Evolutionary conservation across 2,797 vertebrate genomes (phyloP), one percentile per base, ranked within the genome.

Genomic region (Tragelaphus eurycerus): DNA sequence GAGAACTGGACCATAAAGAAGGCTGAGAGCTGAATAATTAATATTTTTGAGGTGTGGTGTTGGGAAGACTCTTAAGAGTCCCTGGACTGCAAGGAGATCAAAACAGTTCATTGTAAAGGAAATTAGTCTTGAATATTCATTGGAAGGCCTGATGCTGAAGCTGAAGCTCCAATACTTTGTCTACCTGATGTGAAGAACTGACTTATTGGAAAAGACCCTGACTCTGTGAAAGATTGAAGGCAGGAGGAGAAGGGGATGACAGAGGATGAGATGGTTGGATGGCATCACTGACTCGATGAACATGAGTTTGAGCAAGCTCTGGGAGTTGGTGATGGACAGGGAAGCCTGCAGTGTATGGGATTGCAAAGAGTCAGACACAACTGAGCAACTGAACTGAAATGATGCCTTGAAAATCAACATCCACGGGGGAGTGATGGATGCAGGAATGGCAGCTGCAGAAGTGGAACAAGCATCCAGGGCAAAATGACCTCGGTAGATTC

Each of bases 1-100:
- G 2, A 34, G 17, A 71, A 11, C 0, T 71, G 4, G n/a, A 71
- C 17, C 9, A 38, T 21, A 67, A 21, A 34, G 64, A 34, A 67
- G 9, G 64, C n/a, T 67, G n/a, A 71, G n/a, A 3, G 2, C 2
- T 0, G 0, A 38, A 71, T 10, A 67, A 21, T 21, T 71, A 15
- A 64, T n/a, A 15, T 15, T 64, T 31, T 64, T 64, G 29, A n/a
- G 29, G 3, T n/a, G 60, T 16, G 60, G 29, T 64, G 3, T 64
- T n/a, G 29, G 29, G 29, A 64, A n/a, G 60, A 64, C 60, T 64
- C 29, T 62, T 31, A n/a, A 38, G 17, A 34, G 3, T 71, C 64
- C n/a, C n/a, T 71, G 19, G 64, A 71, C n/a, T 71, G 19, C 64
- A 71, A 71, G 64, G 64, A 71, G n/a, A 71, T 38, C 4, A 21